Evolutionary conservation across 2,888 invertebrate species (phyloP).

Genomic region (Tetragonula carbonaria): DNA sequence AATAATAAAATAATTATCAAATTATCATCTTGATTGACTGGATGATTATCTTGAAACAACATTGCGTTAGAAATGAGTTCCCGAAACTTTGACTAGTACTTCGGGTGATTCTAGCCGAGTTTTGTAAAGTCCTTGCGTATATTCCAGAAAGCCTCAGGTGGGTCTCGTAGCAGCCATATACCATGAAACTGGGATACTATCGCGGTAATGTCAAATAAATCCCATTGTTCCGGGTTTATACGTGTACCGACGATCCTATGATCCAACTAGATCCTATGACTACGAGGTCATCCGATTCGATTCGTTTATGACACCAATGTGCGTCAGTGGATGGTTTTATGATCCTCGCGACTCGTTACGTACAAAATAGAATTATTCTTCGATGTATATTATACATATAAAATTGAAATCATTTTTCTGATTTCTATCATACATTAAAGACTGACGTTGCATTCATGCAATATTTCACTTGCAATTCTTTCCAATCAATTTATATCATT

Average conservation of each 20-base stretch:
- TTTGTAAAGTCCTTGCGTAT: not conserved
- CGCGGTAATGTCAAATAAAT: not conserved
- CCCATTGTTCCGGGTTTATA: not conserved
- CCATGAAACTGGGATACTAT: not conserved
- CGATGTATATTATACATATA: not conserved
- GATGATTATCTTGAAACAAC: not conserved
- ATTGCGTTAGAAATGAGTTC: not conserved
- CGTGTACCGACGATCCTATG: not conserved
- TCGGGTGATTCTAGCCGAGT: not conserved
- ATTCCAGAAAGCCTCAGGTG: not conserved
- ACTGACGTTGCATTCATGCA: too few species aligned
- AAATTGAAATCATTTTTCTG: too few species aligned
- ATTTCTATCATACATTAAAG: too few species aligned
- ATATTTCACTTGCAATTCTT: too few species aligned
- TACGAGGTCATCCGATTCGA: not conserved
- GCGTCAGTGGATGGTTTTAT: not conserved
- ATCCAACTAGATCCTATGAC: not conserved
- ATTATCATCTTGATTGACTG: too few species aligned
- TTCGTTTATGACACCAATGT: not conserved
- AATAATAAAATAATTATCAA: too few species aligned
- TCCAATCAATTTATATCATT: too few species aligned
- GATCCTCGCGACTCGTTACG: not conserved
- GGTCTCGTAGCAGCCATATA: not conserved
- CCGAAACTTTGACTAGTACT: not conserved
- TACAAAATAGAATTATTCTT: not conserved